phyloP scores from a whole-genome alignment of 2,113 vertebrate species.

The Coturnix japonica region DNA sequence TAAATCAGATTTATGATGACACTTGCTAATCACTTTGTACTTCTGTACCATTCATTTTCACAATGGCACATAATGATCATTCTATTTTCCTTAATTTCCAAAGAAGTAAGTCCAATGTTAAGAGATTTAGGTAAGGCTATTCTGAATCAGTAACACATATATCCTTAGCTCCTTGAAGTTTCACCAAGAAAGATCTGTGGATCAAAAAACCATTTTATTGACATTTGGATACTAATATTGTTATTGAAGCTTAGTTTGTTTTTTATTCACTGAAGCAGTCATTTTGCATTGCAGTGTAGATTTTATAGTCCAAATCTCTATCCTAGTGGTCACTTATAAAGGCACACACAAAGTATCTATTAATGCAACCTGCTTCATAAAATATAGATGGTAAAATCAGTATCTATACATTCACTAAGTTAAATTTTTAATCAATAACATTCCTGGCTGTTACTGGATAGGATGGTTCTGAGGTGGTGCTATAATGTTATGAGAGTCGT shows the following conservation, averaged over 20 bases:
- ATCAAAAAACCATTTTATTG: neutral
- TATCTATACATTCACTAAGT: neutral
- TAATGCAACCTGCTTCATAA: neutral
- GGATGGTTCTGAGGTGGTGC: neutral
- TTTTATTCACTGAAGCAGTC: neutral
- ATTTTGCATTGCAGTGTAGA: neutral
- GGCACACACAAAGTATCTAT: neutral
- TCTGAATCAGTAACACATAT: neutral
- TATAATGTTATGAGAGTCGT: neutral
- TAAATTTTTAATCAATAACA: conserved; percentile 25
- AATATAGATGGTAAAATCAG: conserved; percentile 26
- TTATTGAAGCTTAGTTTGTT: neutral
- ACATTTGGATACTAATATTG: neutral
- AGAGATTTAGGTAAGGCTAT: neutral
- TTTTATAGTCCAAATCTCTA: neutral
- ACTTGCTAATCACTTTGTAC: neutral
- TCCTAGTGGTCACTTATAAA: neutral
- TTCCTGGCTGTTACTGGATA: neutral
- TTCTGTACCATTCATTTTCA: neutral
- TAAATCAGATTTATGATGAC: neutral
- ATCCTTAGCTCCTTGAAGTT: neutral
- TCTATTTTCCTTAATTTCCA: neutral
- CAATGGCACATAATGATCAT: neutral
- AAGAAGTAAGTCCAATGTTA: neutral
- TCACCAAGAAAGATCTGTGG: neutral